Evolutionary conservation across 2,888 invertebrate species (phyloP).

Genomic region (Meteorus cinctellus): DNA sequence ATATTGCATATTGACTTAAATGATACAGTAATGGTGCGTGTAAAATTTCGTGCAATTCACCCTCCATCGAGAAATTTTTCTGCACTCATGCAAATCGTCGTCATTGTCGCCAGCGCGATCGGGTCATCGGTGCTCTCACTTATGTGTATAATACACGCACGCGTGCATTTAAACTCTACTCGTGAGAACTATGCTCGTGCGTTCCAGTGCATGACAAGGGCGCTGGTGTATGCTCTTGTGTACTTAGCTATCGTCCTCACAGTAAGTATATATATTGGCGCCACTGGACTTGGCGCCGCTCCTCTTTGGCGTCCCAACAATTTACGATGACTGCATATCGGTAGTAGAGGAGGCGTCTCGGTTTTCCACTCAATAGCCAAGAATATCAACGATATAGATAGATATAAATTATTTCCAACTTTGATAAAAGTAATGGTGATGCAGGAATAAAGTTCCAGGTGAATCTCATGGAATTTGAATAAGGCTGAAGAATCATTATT

Average conservation of each 20-base stretch:
- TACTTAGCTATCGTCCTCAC: not conserved
- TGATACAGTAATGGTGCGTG: no score
- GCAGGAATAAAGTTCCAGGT: no score
- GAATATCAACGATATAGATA: not conserved
- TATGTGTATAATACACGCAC: slow-evolving; percentile 30
- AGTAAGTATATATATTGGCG: slow-evolving; percentile 34
- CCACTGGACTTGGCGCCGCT: slow-evolving; percentile 38
- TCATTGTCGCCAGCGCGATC: slow-evolving; percentile 7
- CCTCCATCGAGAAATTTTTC: slow-evolving; percentile 32
- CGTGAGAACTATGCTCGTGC: slow-evolving; percentile 54
- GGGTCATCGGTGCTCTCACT: slow-evolving; percentile 14
- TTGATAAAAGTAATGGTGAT: no score
- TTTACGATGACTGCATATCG: slow-evolving; percentile 14
- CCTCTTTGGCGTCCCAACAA: slow-evolving; percentile 10
- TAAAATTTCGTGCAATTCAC: slow-evolving; percentile 23
- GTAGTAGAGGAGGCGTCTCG: not conserved
- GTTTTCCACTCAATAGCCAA: not conserved
- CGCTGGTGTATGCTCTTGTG: not conserved
- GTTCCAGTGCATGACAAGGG: slow-evolving; percentile 26
- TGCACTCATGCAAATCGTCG: slow-evolving; percentile 45
- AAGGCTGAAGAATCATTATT: no score
- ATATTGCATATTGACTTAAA: no score
- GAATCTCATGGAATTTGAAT: no score
- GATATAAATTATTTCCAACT: not conserved
- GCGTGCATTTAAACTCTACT: slow-evolving; percentile 40